A percentile compares a stretch with the other conserved stretches of the same genome.
Conservation (phyloP, 2,888 invertebrate genomes). For the Acanthoscelides obtectus region DNA sequence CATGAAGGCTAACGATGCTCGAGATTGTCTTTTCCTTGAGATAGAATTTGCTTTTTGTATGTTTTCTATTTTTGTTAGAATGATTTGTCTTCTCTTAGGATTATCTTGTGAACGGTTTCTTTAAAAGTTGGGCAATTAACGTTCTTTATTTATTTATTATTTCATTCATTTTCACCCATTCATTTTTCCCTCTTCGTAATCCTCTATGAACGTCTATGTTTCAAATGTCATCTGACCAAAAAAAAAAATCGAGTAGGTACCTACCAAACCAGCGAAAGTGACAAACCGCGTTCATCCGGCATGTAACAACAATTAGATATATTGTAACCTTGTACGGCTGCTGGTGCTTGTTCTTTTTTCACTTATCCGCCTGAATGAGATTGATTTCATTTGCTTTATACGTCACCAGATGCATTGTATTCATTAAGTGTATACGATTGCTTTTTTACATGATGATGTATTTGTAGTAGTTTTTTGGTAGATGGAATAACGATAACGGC, state of each 20-base stretch:
- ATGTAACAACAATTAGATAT: background rate
- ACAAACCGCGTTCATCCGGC: background rate
- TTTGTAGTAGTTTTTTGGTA: background rate
- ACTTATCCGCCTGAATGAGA: background rate
- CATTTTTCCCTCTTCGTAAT: background rate
- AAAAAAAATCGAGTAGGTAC: background rate
- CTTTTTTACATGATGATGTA: background rate
- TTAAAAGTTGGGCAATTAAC: too few relatives aligned
- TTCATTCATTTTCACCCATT: too few relatives aligned
- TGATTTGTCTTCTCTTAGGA: too few relatives aligned
- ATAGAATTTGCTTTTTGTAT: too few relatives aligned
- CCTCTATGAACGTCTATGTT: background rate
- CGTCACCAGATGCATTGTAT: background rate
- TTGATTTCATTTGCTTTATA: background rate
- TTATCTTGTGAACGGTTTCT: too few relatives aligned
- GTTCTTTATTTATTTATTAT: too few relatives aligned
- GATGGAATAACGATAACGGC: background rate
- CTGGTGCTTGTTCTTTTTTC: background rate
- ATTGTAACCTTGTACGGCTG: background rate
- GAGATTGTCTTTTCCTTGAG: too few relatives aligned
- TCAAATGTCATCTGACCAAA: background rate
- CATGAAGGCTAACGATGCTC: too few relatives aligned
- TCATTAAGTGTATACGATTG: background rate
- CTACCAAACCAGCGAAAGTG: background rate
- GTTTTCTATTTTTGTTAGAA: too few relatives aligned